These are phyloP conservation scores for Notechis scutatus DNA, from an alignment of 2,113 vertebrate genomes.

Conservation along the genomic window DNA sequence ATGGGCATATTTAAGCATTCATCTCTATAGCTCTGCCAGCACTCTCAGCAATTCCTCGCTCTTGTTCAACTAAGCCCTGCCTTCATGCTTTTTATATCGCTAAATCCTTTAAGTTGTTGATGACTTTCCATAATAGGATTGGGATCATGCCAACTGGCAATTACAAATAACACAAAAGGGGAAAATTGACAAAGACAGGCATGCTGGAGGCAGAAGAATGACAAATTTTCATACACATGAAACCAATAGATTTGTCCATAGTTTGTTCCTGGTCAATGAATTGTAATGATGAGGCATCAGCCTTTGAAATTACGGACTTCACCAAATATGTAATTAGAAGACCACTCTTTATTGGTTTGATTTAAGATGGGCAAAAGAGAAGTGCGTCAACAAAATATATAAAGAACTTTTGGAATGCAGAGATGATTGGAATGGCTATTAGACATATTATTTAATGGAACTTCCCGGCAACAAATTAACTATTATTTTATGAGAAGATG, in stretches of 20 bases:
- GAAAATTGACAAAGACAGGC: background rate
- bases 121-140: background rate
- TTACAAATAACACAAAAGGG: background rate
- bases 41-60: background rate
- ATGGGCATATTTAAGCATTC: background rate
- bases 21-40: background rate
- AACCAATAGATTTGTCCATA: background rate
- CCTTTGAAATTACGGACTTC: background rate
- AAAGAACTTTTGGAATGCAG: background rate
- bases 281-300: background rate
- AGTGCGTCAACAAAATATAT: background rate
- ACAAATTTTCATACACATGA: background rate
- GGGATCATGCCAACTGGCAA: background rate
- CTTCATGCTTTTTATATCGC: background rate
- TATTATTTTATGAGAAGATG: background rate
- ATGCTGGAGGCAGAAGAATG: background rate
- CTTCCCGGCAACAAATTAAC: background rate
- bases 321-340: background rate
- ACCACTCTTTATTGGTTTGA: background rate
- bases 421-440: background rate
- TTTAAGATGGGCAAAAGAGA: background rate
- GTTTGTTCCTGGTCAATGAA: background rate
- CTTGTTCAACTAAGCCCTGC: background rate
- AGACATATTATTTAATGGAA: background rate
- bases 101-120: background rate